phyloP scores from a whole-genome alignment of 2,888 invertebrate species.

The Dicranocentrus wangi region DNA sequence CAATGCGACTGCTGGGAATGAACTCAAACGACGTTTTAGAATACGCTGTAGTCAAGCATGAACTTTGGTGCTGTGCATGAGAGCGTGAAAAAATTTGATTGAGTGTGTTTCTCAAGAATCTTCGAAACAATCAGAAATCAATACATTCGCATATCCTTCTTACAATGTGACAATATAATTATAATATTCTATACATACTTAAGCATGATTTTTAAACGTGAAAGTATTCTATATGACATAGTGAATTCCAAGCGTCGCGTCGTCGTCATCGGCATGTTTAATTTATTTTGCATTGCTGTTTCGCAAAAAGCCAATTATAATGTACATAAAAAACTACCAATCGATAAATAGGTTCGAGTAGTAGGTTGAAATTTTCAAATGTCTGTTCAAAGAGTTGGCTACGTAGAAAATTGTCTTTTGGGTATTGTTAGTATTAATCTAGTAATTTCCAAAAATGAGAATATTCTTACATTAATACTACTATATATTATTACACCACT shows the following conservation, averaged over 20 bases:
- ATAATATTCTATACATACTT: background rate
- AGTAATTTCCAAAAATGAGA: too few relatives aligned
- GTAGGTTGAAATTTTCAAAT: too few relatives aligned
- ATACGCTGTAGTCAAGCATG: constrained; percentile 5
- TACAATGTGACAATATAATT: constrained; percentile 29
- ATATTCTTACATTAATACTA: too few relatives aligned
- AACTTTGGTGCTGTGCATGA: background rate
- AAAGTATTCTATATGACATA: background rate
- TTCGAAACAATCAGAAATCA: background rate
- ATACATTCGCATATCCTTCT: constrained; percentile 40
- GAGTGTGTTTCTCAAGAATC: background rate
- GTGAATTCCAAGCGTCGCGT: background rate
- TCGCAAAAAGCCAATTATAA: background rate
- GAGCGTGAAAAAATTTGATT: background rate
- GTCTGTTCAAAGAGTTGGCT: too few relatives aligned
- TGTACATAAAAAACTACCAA: background rate
- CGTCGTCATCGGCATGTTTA: background rate
- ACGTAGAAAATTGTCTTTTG: too few relatives aligned
- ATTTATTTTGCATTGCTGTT: background rate
- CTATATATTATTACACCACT: too few relatives aligned
- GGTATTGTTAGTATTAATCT: too few relatives aligned
- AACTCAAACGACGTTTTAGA: background rate
- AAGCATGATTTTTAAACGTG: background rate
- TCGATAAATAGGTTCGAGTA: too few relatives aligned
- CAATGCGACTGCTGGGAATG: background rate